These are phyloP conservation scores for Platygyra sinensis DNA, from an alignment of 64 coral and sea anemone genomes.

Conservation along the genomic window DNA sequence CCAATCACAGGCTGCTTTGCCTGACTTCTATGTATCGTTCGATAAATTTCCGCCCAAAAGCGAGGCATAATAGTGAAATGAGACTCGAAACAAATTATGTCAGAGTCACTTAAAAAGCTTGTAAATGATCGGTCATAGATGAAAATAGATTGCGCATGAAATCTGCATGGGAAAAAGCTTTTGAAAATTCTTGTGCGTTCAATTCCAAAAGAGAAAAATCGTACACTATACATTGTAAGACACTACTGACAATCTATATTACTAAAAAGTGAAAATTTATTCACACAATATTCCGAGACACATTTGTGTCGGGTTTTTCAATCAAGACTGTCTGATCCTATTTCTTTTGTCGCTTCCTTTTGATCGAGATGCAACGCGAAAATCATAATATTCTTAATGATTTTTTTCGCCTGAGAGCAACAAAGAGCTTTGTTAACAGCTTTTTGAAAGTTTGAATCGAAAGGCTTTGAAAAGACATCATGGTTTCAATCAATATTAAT, in stretches of 20 bases:
- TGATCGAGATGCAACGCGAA: not conserved
- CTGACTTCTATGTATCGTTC: not conserved
- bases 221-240: not conserved
- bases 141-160: constrained; percentile 10
- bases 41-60: constrained; percentile 23
- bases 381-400: not conserved
- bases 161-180: not conserved
- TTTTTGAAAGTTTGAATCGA: not conserved
- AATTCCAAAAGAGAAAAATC: constrained; percentile 15
- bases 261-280: not conserved
- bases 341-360: not conserved
- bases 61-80: constrained; percentile 1
- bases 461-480: not conserved
- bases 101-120: constrained; percentile 36
- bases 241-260: not conserved
- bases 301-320: not conserved
- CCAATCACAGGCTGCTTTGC: constrained; percentile 20
- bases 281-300: not conserved
- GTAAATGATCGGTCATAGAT: constrained; percentile 19
- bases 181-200: not conserved
- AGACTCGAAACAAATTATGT: constrained; percentile 45
- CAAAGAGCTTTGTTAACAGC: not conserved
- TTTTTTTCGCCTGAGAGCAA: too few species aligned
- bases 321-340: not conserved
- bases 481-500: not conserved